A percentile compares a stretch with the other conserved stretches of the same genome.
These are phyloP conservation scores for Anthoptus insignis DNA, from an alignment of 2,888 invertebrate genomes.

Conservation along the genomic window DNA sequence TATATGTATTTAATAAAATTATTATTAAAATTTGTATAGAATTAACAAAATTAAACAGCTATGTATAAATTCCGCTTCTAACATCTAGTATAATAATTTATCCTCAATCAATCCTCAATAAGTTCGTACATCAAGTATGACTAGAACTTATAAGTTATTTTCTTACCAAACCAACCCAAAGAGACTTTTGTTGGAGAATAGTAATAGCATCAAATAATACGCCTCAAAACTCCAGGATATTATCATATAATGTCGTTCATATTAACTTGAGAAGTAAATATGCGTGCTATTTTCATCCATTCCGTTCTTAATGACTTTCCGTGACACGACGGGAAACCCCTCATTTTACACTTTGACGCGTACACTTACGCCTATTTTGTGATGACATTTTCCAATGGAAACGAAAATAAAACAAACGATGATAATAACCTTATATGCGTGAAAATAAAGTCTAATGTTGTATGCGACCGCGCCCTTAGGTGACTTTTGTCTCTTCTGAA, in stretches of 20 bases:
- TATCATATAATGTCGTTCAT: slow-evolving; percentile 78
- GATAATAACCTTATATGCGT: slow-evolving; percentile 56
- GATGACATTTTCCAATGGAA: slow-evolving; percentile 81
- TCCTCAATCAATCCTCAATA: no score
- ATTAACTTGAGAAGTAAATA: slow-evolving; percentile 83
- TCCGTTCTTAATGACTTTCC: slow-evolving; percentile 86
- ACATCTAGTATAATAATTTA: no score
- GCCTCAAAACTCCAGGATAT: slow-evolving; percentile 63
- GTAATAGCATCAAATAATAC: slow-evolving; percentile 2
- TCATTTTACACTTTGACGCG: slow-evolving; percentile 87
- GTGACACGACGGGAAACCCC: slow-evolving; percentile 84
- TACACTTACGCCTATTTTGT: slow-evolving; percentile 83
- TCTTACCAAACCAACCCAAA: no score
- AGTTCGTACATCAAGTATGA: no score
- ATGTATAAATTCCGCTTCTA: no score
- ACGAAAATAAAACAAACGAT: slow-evolving; percentile 60
- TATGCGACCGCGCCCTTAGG: slow-evolving; percentile 57
- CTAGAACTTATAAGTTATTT: no score
- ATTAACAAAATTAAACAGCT: no score
- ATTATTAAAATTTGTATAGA: no score
- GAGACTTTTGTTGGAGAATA: no score
- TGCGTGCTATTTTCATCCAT: slow-evolving; percentile 85
- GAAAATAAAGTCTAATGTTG: slow-evolving; percentile 68
- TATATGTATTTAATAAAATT: no score
- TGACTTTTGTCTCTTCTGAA: slow-evolving; percentile 82